phyloP scores from a whole-genome alignment of 2,113 vertebrate species.

The Corythornis cristatus region DNA sequence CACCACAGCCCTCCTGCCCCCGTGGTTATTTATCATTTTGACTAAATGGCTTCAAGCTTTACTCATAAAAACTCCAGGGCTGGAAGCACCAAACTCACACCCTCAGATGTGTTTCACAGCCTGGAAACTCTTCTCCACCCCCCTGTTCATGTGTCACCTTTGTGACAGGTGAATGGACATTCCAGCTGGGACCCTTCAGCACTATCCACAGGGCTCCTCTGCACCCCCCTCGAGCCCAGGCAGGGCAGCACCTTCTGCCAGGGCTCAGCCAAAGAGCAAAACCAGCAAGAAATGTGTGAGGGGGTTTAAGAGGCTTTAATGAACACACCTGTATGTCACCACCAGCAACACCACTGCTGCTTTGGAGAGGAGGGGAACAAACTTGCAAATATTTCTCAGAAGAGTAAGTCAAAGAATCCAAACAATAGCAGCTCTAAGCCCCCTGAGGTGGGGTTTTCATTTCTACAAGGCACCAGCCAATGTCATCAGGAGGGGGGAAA shows the following conservation, averaged over 20 bases:
- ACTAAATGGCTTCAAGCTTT: not conserved
- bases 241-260: not conserved
- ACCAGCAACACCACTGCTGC: not conserved
- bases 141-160: not conserved
- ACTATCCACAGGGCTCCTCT: not conserved
- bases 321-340: not conserved
- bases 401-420: not conserved
- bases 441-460: not conserved
- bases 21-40: not conserved
- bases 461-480: not conserved
- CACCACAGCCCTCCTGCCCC: not conserved
- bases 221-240: not conserved
- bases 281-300: not conserved
- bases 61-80: not conserved
- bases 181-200: not conserved
- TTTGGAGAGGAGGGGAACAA: not conserved
- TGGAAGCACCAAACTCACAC: not conserved
- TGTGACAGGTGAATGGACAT: not conserved
- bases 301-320: not conserved
- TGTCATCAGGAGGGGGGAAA: rapidly evolving
- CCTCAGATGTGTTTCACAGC: not conserved
- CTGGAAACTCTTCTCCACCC: not conserved
- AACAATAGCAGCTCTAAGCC: not conserved
- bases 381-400: not conserved
- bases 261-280: not conserved